Evolutionary conservation across 2,888 invertebrate genomes (phyloP), one percentile per base, ranked within the genome.

Genomic region (Apotomis turbidana): DNA sequence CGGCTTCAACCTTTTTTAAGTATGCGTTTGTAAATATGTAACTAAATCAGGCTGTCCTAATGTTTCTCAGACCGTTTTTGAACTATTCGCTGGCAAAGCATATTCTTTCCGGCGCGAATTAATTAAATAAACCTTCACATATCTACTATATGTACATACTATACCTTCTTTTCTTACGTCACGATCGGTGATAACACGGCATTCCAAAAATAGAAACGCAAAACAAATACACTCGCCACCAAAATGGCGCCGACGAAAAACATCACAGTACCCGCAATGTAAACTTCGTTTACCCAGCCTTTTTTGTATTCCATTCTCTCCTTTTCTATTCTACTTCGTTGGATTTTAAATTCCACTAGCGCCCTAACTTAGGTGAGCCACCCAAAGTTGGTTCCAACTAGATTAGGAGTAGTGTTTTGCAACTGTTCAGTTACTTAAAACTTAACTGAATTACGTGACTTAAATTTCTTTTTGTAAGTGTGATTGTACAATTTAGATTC

Each of bases 271-370:
- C 12, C 41, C 27, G 61, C 68, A 68, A 62, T 41, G 15, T 5
- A 68, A 72, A 72, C 58, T 63, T 58, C 44, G 68, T 72, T 72
- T 70, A 46, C 52, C 27, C 4, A 5, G 38, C 46, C 54, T 58
- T 68, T 67, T 72, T 68, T 62, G 52, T 71, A 63, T 68, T 68
- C 72, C 63, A 52, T 51, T 58, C 61, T 36, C 51, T 52, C 41
- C 63, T 44, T 54, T 59, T 64, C 64, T 59, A 54, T 68, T 58
- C 12, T 51, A 54, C 38, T 54, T 63, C n/a, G 58, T 46, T 59
- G 68, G 63, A 68, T 72, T 72, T 72, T 68, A 68, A 72, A 72
- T 68, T 63, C 68, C 38, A 46, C 67, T 41, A 67, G 41, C 72
- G 55, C 58, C 15, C 55, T 46, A 51, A 63, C 41, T 62, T 68